Conservation (phyloP, 2,797 vertebrate genomes). For the Columba guinea region DNA sequence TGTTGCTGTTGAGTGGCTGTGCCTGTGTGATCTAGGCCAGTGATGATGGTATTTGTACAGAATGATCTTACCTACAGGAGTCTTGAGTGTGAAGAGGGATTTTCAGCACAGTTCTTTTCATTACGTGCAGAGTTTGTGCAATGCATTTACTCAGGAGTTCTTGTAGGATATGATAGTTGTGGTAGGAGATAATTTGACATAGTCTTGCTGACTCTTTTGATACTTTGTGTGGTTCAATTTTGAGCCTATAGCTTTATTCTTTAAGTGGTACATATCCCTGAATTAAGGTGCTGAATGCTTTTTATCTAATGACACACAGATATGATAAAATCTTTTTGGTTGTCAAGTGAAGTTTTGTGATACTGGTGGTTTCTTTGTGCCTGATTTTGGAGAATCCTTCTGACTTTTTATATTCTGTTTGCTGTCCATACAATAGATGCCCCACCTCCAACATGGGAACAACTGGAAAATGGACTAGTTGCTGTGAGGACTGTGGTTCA, state of each 20-base stretch:
- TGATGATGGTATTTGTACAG: rapidly evolving
- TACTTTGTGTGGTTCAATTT: not conserved
- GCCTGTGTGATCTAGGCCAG: not conserved
- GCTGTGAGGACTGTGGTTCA: constrained; percentile 98
- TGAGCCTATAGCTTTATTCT: not conserved
- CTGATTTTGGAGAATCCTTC: not conserved
- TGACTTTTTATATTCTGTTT: not conserved
- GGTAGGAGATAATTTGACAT: not conserved
- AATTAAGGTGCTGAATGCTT: not conserved
- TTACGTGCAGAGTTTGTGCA: not conserved
- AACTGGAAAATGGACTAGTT: constrained; percentile 94
- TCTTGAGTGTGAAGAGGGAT: not conserved
- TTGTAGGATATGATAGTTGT: not conserved
- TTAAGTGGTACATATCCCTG: not conserved
- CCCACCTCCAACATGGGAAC: constrained; percentile 96
- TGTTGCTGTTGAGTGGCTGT: not conserved
- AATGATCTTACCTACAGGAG: not conserved
- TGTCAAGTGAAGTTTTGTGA: not conserved
- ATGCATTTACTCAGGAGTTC: not conserved
- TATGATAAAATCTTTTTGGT: not conserved
- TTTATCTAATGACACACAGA: not conserved
- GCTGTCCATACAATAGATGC: constrained; percentile 82
- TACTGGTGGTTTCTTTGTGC: not conserved
- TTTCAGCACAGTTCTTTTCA: not conserved
- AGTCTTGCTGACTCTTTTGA: not conserved